Evolutionary conservation across 2,113 vertebrate genomes (phyloP).

Genomic region (Edolisoma coerulescens): DNA sequence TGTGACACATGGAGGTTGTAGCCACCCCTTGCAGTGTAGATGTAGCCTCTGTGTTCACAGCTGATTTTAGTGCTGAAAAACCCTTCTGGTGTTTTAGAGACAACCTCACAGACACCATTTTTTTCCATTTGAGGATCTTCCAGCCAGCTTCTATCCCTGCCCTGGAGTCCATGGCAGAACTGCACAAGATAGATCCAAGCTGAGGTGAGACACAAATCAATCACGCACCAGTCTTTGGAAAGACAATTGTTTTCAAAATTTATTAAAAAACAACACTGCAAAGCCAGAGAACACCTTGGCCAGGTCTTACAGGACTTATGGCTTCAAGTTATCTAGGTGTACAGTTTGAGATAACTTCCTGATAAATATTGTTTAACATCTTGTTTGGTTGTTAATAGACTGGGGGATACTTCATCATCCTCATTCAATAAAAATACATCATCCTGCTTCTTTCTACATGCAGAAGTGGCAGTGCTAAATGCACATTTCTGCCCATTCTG

Average conservation of each 20-base stretch:
- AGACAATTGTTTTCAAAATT: background rate
- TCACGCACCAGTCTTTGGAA: background rate
- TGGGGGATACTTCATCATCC: background rate
- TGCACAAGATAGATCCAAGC: background rate
- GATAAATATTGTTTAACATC: background rate
- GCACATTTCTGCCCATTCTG: slow-evolving; percentile 22
- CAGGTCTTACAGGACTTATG: background rate
- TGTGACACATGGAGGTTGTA: background rate
- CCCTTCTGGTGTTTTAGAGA: background rate
- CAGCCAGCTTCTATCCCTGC: background rate
- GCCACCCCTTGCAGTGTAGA: background rate
- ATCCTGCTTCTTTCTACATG: background rate
- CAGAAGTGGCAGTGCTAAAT: background rate
- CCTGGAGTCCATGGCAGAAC: background rate
- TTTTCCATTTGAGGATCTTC: background rate
- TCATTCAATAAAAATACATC: slow-evolving; percentile 15
- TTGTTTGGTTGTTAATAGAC: slow-evolving; percentile 7
- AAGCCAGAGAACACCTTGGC: background rate
- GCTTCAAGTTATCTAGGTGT: background rate
- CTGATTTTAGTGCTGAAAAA: background rate
- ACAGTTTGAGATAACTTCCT: background rate
- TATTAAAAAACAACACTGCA: background rate
- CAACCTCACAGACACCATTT: background rate
- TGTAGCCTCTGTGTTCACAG: background rate
- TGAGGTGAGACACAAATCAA: background rate